Base-by-base conservation (phyloP, 2,113 vertebrate genomes). In the Nibea albiflora region DNA sequence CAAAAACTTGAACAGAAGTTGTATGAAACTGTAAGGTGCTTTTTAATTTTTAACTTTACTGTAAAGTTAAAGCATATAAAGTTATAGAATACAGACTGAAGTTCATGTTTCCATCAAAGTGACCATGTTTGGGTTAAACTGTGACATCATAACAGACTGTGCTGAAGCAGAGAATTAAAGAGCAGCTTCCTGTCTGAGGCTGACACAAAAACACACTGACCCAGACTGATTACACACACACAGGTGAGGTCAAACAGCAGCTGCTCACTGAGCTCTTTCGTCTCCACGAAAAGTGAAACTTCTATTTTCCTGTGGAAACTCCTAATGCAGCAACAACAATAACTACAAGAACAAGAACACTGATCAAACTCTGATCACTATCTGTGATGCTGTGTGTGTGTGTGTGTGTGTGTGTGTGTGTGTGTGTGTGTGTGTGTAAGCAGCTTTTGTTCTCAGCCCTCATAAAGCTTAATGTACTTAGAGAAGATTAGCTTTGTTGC, bases 391-490 rank as follows among this genome's bases (percentile, higher is more conserved):
- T 77, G 67, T 73, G 58, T 62, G 62, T 61, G 60, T 66, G 46
- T 85, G 65, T 63, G 68, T 80, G 72, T 78, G 64, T 73, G 77
- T 24, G 54, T 61, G 54, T 65, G 73, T 77, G 73, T 65, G 70
- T 44, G 44, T 63, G 74, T 64, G 63, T 69, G 64, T 80, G 72
- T 35, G 31, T 35, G 31, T 35, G 31, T 94, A 93, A 94, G 91
- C 87, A 89, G 90, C 93, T 95, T 95, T 94, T 87, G 80, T 87
- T 61, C 87, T 92, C 88, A 92, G 88, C 79, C 84, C 85, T 93
- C 87, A 92, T 93, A 88, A 93, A 91, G 88, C 87, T 93, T 95
- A 94, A 94, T 92, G 92, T 92, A 88, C 93, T 94, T 93, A 94
- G 81, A 92, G 89, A 84, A 93, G 94, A 95, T 95, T 94, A 94